phyloP scores from a whole-genome alignment of 2,888 invertebrate species.

The Caenorhabditis imperialis region DNA sequence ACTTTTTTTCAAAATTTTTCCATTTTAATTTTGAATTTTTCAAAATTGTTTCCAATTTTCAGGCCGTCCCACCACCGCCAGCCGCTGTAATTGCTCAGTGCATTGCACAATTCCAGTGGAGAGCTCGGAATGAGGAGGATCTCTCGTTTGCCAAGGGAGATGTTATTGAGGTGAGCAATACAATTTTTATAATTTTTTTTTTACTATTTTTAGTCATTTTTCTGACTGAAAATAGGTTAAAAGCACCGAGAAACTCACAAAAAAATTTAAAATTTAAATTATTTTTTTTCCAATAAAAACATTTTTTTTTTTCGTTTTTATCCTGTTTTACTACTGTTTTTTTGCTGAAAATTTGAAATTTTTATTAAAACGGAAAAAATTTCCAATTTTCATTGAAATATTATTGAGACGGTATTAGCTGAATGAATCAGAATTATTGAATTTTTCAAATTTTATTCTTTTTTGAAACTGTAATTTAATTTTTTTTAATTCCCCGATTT shows the following conservation, averaged over 20 bases:
- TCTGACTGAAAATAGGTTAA: background rate
- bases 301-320: too few species aligned
- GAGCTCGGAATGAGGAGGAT: conserved; percentile 82
- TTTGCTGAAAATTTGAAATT: too few species aligned
- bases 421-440: background rate
- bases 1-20: too few species aligned
- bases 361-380: too few species aligned
- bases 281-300: background rate
- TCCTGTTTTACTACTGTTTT: too few species aligned
- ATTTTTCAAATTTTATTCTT: background rate
- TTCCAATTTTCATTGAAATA: background rate
- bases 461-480: background rate
- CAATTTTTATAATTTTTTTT: background rate
- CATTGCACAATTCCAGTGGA: conserved; percentile 81
- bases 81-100: conserved; percentile 56
- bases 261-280: background rate
- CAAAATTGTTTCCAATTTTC: too few species aligned
- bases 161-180: conserved; percentile 78
- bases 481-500: background rate
- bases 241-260: too few species aligned
- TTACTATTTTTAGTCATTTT: background rate
- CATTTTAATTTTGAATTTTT: too few species aligned
- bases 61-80: background rate
- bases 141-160: conserved; percentile 83
- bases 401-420: background rate